Conservation (phyloP, 1,140 invertebrate genomes). For the Microplitis demolitor region DNA sequence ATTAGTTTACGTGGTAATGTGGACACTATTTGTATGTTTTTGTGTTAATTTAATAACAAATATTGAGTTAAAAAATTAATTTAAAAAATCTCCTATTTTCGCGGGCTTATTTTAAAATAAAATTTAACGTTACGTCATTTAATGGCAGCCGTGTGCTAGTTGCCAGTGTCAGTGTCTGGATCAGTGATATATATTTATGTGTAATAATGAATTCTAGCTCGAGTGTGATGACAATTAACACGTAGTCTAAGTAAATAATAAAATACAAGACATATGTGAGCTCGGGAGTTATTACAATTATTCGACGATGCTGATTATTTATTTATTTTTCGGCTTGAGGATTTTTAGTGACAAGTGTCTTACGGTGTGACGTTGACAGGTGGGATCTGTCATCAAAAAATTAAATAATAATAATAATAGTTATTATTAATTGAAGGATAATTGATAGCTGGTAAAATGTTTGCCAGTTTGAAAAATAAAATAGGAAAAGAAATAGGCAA, state of each 20-base stretch:
- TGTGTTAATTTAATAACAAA: conserved; percentile 23
- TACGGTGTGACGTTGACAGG: conserved; percentile 40
- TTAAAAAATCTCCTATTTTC: not conserved
- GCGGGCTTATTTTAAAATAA: not conserved
- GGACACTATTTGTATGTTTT: conserved; percentile 29
- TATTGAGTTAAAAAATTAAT: conserved; percentile 1
- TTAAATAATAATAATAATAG: not conserved
- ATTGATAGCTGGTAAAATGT: conserved; percentile 58
- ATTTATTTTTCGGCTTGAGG: too few species aligned
- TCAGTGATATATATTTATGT: not conserved
- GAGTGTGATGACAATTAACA: not conserved
- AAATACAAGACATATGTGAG: not conserved
- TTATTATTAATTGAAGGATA: conserved; percentile 16
- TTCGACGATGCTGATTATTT: too few species aligned
- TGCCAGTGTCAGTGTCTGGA: not conserved
- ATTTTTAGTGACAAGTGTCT: too few species aligned
- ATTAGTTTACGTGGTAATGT: conserved; percentile 35
- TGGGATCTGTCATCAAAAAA: conserved; percentile 35
- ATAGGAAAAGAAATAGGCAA: conserved; percentile 76
- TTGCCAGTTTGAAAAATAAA: conserved; percentile 73
- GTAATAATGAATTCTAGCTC: too few species aligned
- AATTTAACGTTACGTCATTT: not conserved
- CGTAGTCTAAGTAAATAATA: not conserved
- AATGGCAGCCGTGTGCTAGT: conserved; percentile 16
- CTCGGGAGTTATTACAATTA: too few species aligned